phyloP scores from a whole-genome alignment of 2,888 invertebrate genomes.

The Fissipunctia ypsillon region DNA sequence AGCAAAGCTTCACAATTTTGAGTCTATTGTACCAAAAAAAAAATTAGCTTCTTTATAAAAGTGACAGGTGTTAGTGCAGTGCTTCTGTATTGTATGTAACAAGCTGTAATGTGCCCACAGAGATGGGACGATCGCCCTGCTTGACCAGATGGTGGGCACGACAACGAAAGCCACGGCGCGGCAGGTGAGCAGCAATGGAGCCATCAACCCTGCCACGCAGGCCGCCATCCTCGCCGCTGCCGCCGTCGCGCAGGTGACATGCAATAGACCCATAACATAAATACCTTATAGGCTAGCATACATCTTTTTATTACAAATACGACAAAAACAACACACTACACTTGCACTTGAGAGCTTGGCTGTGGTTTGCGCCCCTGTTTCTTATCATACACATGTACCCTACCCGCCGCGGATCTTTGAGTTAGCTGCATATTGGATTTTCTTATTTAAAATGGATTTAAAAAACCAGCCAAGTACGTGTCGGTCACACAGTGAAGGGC shows the following conservation, averaged over 20 bases:
- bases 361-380: background rate
- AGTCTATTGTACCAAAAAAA: too few species aligned
- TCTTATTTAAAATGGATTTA: background rate
- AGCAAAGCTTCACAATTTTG: too few species aligned
- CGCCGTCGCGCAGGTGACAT: conserved; percentile 88
- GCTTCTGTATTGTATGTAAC: background rate
- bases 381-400: background rate
- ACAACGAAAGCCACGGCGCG: conserved; percentile 88
- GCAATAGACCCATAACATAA: background rate
- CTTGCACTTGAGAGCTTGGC: background rate
- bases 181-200: conserved; percentile 78
- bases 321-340: background rate
- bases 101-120: conserved; percentile 67
- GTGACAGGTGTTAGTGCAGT: too few species aligned
- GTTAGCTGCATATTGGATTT: background rate
- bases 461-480: too few species aligned
- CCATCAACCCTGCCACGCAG: conserved; percentile 88
- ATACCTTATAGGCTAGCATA: background rate
- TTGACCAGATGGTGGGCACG: conserved; percentile 90
- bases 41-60: too few species aligned
- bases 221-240: conserved; percentile 91
- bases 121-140: conserved; percentile 87
- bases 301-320: background rate
- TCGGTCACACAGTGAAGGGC: too few species aligned
- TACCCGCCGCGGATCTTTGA: background rate